phyloP scores from a whole-genome alignment of 2,888 invertebrate genomes.

The Sinelater perroti region DNA sequence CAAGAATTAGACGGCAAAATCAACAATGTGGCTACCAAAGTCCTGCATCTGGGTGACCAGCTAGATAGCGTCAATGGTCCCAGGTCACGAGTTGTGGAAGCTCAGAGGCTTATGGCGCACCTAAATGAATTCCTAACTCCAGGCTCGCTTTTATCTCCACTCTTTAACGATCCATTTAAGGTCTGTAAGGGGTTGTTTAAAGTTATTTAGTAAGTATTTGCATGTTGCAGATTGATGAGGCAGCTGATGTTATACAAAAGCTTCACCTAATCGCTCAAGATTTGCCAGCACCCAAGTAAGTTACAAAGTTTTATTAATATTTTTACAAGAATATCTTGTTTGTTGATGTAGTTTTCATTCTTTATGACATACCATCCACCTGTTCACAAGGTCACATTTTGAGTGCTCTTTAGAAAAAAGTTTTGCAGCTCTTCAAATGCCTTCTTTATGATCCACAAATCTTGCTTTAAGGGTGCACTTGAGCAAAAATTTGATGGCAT shows the following conservation, averaged over 20 bases:
- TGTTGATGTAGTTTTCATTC: no score
- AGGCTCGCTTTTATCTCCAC: constrained; percentile 82
- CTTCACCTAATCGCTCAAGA: constrained; percentile 95
- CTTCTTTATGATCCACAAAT: no score
- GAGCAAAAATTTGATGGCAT: no score
- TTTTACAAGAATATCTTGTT: no score
- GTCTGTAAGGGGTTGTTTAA: constrained; percentile 58
- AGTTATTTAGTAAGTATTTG: constrained; percentile 9
- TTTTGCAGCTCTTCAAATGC: no score
- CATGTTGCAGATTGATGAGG: constrained; percentile 80
- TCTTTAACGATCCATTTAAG: constrained; percentile 86
- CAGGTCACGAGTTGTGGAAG: constrained; percentile 92
- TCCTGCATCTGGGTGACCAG: constrained; percentile 98
- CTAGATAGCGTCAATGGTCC: constrained; percentile 96
- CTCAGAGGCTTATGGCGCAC: constrained; percentile 89
- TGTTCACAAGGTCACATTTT: no score
- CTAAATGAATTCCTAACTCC: constrained; percentile 91
- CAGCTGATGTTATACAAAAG: constrained; percentile 97
- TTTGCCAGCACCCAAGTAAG: constrained; percentile 81
- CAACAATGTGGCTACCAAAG: constrained; percentile 96
- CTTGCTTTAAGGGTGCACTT: no score
- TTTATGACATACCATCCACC: no score
- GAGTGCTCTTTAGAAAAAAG: no score
- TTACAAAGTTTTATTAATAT: no score
- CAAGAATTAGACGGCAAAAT: constrained; percentile 95